Evolutionary conservation across 92 coral and sea anemone genomes (phyloP).

Genomic region (Pocillopora meandrina): DNA sequence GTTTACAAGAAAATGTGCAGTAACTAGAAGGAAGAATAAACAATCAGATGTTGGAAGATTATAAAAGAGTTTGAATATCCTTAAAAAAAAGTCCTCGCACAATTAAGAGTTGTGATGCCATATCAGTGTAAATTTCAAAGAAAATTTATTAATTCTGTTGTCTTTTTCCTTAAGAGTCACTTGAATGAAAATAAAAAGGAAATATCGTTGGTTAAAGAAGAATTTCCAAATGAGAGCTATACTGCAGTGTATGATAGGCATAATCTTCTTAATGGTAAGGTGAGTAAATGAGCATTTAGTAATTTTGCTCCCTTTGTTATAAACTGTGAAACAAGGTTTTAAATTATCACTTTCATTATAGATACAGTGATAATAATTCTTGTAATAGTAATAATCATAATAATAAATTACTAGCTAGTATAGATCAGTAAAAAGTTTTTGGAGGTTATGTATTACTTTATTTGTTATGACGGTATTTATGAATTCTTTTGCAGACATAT

Average conservation of each 20-base stretch:
- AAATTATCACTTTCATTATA: neutral
- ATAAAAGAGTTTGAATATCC: too few relatives aligned
- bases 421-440: neutral
- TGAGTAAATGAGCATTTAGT: neutral
- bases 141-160: neutral
- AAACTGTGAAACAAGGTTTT: neutral
- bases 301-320: neutral
- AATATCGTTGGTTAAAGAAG: slow-evolving; percentile 44
- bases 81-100: too few relatives aligned
- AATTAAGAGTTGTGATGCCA: too few relatives aligned
- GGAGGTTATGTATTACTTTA: neutral
- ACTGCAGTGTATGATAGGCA: slow-evolving; percentile 65
- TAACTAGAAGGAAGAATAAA: too few relatives aligned
- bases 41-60: too few relatives aligned
- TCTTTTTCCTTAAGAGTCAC: slow-evolving; percentile 54
- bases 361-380: too few relatives aligned
- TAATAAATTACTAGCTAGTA: too few relatives aligned
- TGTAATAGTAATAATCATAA: too few relatives aligned
- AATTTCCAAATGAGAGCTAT: slow-evolving; percentile 53
- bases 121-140: too few relatives aligned
- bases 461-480: neutral
- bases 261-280: slow-evolving; percentile 67
- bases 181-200: slow-evolving; percentile 72
- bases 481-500: slow-evolving; percentile 47
- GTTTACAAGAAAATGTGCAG: too few relatives aligned